Percentiles rank a stretch among this genome's conserved stretches.
These are phyloP conservation scores for Synanthedon tipuliformis DNA, from an alignment of 2,888 invertebrate species.

Conservation along the genomic window DNA sequence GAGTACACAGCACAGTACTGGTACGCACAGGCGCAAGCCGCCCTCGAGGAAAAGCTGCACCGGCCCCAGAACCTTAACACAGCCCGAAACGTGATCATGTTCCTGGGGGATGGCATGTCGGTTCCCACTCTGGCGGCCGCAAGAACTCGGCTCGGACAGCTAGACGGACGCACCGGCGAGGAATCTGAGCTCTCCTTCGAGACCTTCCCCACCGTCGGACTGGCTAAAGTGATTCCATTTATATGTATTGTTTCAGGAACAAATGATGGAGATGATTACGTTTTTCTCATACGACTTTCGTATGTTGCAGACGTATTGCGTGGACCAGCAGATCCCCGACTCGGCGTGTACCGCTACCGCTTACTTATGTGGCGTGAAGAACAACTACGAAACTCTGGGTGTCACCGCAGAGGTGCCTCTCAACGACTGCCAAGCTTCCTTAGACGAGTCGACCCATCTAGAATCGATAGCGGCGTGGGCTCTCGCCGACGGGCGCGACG, in stretches of 20 bases:
- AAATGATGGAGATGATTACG: background rate
- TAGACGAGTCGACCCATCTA: slow-evolving; percentile 59
- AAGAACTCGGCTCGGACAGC: slow-evolving; percentile 74
- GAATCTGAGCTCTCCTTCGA: slow-evolving; percentile 73
- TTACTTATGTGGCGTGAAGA: slow-evolving; percentile 75
- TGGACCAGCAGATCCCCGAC: slow-evolving; percentile 75
- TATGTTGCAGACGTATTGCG: slow-evolving; percentile 62
- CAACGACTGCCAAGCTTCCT: slow-evolving; percentile 69
- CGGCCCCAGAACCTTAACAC: slow-evolving; percentile 16
- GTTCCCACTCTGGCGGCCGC: slow-evolving; percentile 76
- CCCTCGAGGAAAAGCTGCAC: slow-evolving; percentile 37
- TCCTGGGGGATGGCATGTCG: slow-evolving; percentile 83
- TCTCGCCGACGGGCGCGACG: slow-evolving; percentile 52
- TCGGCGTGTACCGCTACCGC: slow-evolving; percentile 80
- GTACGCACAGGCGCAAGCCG: slow-evolving; percentile 49
- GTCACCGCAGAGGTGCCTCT: slow-evolving; percentile 73
- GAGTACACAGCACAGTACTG: slow-evolving; percentile 39
- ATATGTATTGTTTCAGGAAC: background rate
- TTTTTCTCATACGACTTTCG: background rate
- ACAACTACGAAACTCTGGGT: slow-evolving; percentile 74
- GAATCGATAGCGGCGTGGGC: slow-evolving; percentile 76
- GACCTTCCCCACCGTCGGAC: slow-evolving; percentile 71
- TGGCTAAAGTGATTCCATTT: slow-evolving; percentile 67
- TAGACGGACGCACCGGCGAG: slow-evolving; percentile 65
- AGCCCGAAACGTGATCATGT: slow-evolving; percentile 73